These are phyloP conservation scores for Ctena decussata DNA, from an alignment of 2,888 invertebrate genomes.

Conservation along the genomic window DNA sequence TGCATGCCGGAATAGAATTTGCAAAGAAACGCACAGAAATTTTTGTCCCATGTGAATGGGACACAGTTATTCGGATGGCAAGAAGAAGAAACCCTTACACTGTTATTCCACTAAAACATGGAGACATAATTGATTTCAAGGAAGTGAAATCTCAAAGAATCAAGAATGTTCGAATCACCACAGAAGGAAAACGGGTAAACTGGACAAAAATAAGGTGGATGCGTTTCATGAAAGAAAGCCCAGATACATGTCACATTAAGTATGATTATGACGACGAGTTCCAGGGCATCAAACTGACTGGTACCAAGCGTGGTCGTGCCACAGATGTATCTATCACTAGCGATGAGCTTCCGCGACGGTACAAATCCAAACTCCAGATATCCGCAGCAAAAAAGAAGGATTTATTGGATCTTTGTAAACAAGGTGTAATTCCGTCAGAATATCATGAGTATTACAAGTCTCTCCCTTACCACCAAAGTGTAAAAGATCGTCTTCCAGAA, in stretches of 20 bases:
- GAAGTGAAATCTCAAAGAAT: neutral
- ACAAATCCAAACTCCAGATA: neutral
- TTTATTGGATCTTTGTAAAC: neutral
- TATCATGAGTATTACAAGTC: neutral
- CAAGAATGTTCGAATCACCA: neutral
- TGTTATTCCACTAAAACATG: conserved; percentile 19
- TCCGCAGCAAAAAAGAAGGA: conserved; percentile 3
- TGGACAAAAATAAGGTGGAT: conserved; percentile 26
- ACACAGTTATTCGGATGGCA: conserved; percentile 10
- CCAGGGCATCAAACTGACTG: neutral
- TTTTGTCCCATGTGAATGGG: neutral
- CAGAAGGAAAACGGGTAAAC: neutral
- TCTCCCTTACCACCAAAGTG: neutral
- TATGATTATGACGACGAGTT: conserved; percentile 8
- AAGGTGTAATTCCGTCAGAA: neutral
- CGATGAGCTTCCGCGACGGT: neutral
- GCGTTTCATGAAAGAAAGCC: neutral
- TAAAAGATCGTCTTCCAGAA: neutral
- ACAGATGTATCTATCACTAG: neutral
- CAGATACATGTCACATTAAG: neutral
- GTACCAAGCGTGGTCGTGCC: neutral
- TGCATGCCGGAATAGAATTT: conserved; percentile 22
- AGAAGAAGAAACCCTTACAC: conserved; percentile 31
- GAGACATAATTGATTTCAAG: conserved; percentile 17
- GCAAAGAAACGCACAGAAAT: conserved; percentile 6